These are phyloP conservation scores for Electrona antarctica DNA, from an alignment of 2,113 vertebrate species.

Conservation along the genomic window DNA sequence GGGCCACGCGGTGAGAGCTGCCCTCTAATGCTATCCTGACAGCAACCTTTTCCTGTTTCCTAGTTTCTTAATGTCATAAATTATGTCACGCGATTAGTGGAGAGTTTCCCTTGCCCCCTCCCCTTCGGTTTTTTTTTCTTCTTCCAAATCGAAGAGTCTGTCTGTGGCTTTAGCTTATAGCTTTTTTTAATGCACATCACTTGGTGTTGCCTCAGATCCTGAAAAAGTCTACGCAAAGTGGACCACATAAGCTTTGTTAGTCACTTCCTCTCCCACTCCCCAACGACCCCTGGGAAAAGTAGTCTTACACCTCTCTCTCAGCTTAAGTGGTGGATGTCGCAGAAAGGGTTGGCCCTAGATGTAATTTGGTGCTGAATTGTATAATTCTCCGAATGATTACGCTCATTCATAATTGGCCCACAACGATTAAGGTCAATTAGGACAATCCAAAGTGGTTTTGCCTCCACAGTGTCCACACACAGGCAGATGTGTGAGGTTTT, in stretches of 20 bases:
- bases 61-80: slow-evolving; percentile 80
- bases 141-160: slow-evolving; percentile 14
- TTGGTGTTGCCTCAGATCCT: neutral
- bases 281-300: neutral
- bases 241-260: neutral
- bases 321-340: neutral
- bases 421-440: slow-evolving; percentile 9
- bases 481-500: slow-evolving; percentile 5
- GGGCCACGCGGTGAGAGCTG: slow-evolving; percentile 74
- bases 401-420: slow-evolving; percentile 13
- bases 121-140: slow-evolving; percentile 28
- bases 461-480: neutral
- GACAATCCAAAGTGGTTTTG: slow-evolving; percentile 21
- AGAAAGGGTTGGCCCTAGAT: neutral
- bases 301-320: slow-evolving; percentile 5
- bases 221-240: neutral
- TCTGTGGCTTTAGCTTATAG: slow-evolving; percentile 1
- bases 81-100: slow-evolving; percentile 73
- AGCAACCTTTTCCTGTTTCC: slow-evolving; percentile 85
- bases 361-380: slow-evolving; percentile 6
- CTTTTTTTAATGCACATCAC: neutral
- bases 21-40: slow-evolving; percentile 83
- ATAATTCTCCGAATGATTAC: slow-evolving; percentile 13
- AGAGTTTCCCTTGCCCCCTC: slow-evolving; percentile 34
- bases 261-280: neutral